Percentiles rank a stretch among this genome's conserved stretches.
Evolutionary conservation across 2,113 vertebrate species (phyloP).

Genomic region (Zapus hudsonius): DNA sequence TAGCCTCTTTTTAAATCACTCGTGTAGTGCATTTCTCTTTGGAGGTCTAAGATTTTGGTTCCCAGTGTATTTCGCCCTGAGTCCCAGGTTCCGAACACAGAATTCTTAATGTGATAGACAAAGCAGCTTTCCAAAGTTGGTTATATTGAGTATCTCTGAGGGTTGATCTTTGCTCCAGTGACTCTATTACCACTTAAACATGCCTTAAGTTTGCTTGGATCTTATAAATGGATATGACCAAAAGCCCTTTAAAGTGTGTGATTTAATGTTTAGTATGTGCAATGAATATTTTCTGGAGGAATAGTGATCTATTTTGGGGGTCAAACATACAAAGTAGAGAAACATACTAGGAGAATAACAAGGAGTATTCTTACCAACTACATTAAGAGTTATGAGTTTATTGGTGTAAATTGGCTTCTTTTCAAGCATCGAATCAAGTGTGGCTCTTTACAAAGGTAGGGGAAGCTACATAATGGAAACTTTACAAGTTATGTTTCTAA

Average conservation of each 20-base stretch:
- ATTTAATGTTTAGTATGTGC: background rate
- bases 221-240: background rate
- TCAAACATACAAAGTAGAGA: background rate
- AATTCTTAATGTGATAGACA: background rate
- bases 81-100: too few relatives aligned
- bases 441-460: background rate
- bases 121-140: background rate
- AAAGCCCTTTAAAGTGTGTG: background rate
- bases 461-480: background rate
- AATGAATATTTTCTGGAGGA: background rate
- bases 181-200: background rate
- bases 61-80: too few relatives aligned
- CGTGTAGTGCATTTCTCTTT: too few relatives aligned
- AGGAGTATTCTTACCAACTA: background rate
- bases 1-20: too few relatives aligned
- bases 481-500: background rate
- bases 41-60: too few relatives aligned
- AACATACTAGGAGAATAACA: background rate
- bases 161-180: background rate
- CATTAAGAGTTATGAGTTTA: background rate
- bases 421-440: background rate
- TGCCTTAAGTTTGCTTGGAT: background rate
- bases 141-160: background rate
- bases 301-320: background rate
- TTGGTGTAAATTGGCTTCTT: background rate